Percentiles rank a stretch among this genome's conserved stretches.
Conservation (phyloP, 2,888 invertebrate species). For the Pachliopta kotzebuea region DNA sequence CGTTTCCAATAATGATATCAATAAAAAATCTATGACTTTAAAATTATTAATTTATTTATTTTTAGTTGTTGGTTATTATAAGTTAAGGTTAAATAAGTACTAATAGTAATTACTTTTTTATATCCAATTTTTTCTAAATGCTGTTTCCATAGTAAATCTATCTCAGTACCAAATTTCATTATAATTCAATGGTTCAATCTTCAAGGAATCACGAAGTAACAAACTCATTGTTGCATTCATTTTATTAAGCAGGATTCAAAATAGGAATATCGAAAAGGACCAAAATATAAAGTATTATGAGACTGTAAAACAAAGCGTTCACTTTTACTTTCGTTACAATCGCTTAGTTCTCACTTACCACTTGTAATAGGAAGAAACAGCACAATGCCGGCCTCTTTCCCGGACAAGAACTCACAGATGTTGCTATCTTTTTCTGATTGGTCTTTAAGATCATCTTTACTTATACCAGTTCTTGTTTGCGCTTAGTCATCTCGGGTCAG, state of each 20-base stretch:
- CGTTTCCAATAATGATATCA: no score
- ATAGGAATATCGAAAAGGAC: background rate
- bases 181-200: no score
- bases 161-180: no score
- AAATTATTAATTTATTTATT: no score
- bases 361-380: slow-evolving; percentile 53
- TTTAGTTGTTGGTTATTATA: no score
- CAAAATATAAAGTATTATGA: slow-evolving; percentile 41
- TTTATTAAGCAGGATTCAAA: background rate
- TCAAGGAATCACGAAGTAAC: no score
- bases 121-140: no score
- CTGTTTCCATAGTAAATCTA: no score
- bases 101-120: no score
- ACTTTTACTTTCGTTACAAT: slow-evolving; percentile 72
- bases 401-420: slow-evolving; percentile 33
- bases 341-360: slow-evolving; percentile 60
- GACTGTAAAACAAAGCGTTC: slow-evolving; percentile 50
- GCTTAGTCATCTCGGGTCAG: slow-evolving; percentile 69
- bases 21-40: no score
- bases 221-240: no score
- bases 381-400: slow-evolving; percentile 45
- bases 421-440: slow-evolving; percentile 44
- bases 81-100: no score
- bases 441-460: slow-evolving; percentile 51
- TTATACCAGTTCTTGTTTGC: slow-evolving; percentile 57